A percentile compares a stretch with the other conserved stretches of the same genome.
Conservation (phyloP, 2,113 vertebrate genomes). For the Pseudorasbora parva region DNA sequence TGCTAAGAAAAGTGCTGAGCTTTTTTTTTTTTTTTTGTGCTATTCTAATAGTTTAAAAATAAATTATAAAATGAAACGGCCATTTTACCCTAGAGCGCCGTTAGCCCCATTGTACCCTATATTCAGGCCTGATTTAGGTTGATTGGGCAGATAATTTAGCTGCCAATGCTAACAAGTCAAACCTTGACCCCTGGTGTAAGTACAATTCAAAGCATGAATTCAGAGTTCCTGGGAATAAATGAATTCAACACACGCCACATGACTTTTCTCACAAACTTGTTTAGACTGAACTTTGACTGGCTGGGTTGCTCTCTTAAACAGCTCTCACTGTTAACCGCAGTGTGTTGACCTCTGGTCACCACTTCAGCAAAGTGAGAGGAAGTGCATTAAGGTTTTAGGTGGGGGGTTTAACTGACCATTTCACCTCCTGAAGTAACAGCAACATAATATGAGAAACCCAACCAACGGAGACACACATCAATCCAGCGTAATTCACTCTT, state of each 20-base stretch:
- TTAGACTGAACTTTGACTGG: constrained; percentile 28
- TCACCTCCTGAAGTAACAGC: background rate
- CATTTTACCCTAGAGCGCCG: too few species aligned
- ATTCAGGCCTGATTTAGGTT: too few species aligned
- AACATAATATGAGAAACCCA: constrained; percentile 18
- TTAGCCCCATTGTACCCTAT: too few species aligned
- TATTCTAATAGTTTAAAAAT: too few species aligned
- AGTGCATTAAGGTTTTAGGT: too few species aligned
- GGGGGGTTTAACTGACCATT: constrained; percentile 9
- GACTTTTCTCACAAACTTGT: constrained; percentile 4
- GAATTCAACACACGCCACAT: background rate
- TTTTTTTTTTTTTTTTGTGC: too few species aligned
- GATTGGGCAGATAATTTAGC: too few species aligned
- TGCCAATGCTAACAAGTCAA: background rate
- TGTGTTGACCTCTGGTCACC: background rate
- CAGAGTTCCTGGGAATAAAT: background rate
- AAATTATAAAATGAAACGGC: too few species aligned
- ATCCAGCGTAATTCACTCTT: constrained; percentile 36
- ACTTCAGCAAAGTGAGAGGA: constrained; percentile 11
- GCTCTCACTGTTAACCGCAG: background rate
- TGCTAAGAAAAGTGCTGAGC: too few species aligned
- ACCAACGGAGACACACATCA: constrained; percentile 25
- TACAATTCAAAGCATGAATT: constrained; percentile 14
- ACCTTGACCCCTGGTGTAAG: background rate
- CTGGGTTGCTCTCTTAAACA: background rate